Evolutionary conservation across 2,797 vertebrate species (phyloP), one percentile per base, ranked within the genome.

Genomic region (Gymnodraco acuticeps): DNA sequence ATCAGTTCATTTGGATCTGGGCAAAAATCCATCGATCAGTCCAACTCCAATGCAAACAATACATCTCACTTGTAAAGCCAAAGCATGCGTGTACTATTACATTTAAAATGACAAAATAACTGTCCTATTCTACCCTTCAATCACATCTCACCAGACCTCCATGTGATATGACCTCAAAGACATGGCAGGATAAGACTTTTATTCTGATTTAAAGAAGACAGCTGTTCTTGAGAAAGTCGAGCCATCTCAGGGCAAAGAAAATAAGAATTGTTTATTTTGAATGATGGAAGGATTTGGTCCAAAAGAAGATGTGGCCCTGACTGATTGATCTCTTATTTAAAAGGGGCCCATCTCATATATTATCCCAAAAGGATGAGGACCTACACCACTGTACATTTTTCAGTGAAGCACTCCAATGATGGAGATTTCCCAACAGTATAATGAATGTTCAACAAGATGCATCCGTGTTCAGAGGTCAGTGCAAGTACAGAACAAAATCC

Each of bases 381-480:
- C 65, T 55, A 48, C 16, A 46, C 59, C 70, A 73, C 41, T 51
- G 59, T 20, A 50, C 10, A 69, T 80, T 41, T 53, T 55, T 80
- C 42, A 73, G 3, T 60, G 19, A 78, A 67, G 64, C 47, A 51
- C 54, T 77, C 23, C 48, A 69, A 69, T 41, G 20, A 70, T 70
- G 55, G 53, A 81, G 23, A 76, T 85, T 71, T 80, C 78, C 80
- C 63, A 69, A 75, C 13, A 75, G 81, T 60, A 60, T 42, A 84
- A 78, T 85, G 51, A 82, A 66, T 73, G 77, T 38, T 58, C n/a
- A 13, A 51, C 58, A 55, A 80, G 71, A 78, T 86, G 60, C 42
- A 73, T 70, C 64, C 15, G 50, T 53, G 20, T 64, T 48, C 52
- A 59, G 63, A 78, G 76, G 65, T 87, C 76, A 68, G 31, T 8